Conservation (phyloP, 2,797 vertebrate genomes). For the Siniperca undulata region DNA sequence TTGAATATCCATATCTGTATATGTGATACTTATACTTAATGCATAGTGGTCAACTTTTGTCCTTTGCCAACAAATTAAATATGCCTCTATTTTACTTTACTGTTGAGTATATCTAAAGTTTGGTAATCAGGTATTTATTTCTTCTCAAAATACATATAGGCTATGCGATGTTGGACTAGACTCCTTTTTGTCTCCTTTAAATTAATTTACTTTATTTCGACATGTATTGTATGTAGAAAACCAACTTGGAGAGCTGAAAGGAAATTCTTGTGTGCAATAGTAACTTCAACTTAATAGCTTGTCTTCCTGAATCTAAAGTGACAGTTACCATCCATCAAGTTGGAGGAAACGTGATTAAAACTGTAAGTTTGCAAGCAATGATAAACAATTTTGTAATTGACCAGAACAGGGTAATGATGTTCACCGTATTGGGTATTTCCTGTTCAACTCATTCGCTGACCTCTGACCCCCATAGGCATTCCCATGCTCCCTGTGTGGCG, state of each 20-base stretch:
- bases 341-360: slow-evolving; percentile 22
- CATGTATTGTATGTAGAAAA: neutral
- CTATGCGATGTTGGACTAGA: too few relatives aligned
- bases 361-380: slow-evolving; percentile 10
- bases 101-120: neutral
- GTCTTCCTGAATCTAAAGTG: neutral
- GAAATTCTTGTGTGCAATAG: neutral
- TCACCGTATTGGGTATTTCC: slow-evolving; percentile 74
- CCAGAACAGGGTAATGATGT: slow-evolving; percentile 64
- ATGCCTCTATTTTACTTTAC: neutral
- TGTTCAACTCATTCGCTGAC: slow-evolving; percentile 68
- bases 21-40: neutral
- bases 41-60: too few relatives aligned
- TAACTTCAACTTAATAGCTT: neutral
- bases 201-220: neutral
- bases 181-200: neutral
- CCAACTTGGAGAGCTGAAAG: neutral
- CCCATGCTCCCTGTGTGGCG: slow-evolving; percentile 65
- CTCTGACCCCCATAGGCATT: slow-evolving; percentile 62
- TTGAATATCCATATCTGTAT: neutral
- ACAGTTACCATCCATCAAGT: slow-evolving; percentile 15
- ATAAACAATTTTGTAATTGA: slow-evolving; percentile 69
- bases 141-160: neutral
- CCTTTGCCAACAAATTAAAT: neutral
- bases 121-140: neutral